phyloP scores from a whole-genome alignment of 2,888 invertebrate genomes.

The Smittia sp. region DNA sequence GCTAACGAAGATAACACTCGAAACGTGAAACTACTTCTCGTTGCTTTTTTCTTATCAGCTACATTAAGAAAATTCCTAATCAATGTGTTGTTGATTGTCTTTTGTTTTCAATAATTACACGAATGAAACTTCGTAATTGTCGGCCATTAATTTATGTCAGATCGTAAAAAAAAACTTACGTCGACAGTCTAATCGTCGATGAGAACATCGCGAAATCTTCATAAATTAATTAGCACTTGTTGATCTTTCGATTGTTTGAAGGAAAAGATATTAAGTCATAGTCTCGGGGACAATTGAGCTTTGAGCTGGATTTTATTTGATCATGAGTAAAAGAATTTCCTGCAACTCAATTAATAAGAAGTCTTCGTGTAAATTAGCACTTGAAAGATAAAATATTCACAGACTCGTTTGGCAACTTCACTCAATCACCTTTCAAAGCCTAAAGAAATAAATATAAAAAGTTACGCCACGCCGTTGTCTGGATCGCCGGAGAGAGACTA shows the following conservation, averaged over 20 bases:
- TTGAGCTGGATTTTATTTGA: too few species aligned
- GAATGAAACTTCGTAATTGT: not conserved
- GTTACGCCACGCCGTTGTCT: not conserved
- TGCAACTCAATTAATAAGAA: constrained; percentile 17
- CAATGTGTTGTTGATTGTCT: not conserved
- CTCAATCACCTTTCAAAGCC: not conserved
- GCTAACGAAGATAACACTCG: too few species aligned
- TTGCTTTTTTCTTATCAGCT: constrained; percentile 11
- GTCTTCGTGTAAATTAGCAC: not conserved
- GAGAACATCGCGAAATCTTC: not conserved
- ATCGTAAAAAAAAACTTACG: not conserved
- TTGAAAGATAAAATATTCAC: constrained; percentile 5
- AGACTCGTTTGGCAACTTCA: not conserved
- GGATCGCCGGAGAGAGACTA: not conserved
- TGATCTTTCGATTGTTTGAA: not conserved
- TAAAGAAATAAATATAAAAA: constrained; percentile 2
- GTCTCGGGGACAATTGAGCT: too few species aligned
- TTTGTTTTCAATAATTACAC: not conserved
- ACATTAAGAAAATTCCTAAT: not conserved
- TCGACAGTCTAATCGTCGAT: constrained; percentile 2
- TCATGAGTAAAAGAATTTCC: not conserved
- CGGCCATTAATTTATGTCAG: constrained; percentile 11
- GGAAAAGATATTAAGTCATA: not conserved
- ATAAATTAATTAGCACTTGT: constrained; percentile 13
- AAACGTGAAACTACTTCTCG: too few species aligned